Percentiles rank a stretch among this genome's conserved stretches.
Conservation (phyloP, 92 coral and sea anemone species). For the Virgularia gustaviana region DNA sequence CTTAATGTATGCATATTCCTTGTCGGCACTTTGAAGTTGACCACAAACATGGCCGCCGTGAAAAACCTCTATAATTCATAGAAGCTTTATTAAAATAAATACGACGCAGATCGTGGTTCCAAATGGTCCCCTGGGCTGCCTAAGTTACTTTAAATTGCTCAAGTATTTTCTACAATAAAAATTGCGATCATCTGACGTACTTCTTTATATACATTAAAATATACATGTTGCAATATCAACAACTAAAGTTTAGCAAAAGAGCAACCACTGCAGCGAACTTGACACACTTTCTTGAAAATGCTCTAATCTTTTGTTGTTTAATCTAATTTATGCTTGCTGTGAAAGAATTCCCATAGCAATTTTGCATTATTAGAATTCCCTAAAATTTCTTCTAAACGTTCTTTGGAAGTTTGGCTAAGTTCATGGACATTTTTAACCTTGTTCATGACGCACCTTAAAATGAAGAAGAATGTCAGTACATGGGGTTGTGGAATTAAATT, state of each 20-base stretch:
- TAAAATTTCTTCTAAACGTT: constrained; percentile 56
- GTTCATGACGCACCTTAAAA: constrained; percentile 71
- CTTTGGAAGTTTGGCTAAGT: constrained; percentile 61
- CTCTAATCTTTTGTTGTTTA: background rate
- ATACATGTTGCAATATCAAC: no score
- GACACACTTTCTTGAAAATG: background rate
- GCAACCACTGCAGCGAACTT: background rate
- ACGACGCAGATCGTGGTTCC: no score
- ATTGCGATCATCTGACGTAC: no score
- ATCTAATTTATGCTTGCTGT: constrained; percentile 44
- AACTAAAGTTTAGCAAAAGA: background rate
- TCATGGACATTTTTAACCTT: constrained; percentile 64
- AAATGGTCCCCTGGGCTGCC: no score
- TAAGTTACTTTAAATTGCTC: no score
- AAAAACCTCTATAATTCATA: no score
- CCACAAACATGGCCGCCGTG: no score
- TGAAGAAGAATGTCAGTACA: background rate
- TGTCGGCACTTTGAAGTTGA: no score
- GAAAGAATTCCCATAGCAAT: constrained; percentile 86
- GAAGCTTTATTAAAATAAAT: no score
- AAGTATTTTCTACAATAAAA: no score
- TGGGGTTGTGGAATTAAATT: background rate
- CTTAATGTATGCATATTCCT: no score
- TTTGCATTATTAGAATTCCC: constrained; percentile 68
- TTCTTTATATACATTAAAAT: no score